Evolutionary conservation across 1,140 invertebrate species (phyloP).

Genomic region (Chrysoperla carnea): DNA sequence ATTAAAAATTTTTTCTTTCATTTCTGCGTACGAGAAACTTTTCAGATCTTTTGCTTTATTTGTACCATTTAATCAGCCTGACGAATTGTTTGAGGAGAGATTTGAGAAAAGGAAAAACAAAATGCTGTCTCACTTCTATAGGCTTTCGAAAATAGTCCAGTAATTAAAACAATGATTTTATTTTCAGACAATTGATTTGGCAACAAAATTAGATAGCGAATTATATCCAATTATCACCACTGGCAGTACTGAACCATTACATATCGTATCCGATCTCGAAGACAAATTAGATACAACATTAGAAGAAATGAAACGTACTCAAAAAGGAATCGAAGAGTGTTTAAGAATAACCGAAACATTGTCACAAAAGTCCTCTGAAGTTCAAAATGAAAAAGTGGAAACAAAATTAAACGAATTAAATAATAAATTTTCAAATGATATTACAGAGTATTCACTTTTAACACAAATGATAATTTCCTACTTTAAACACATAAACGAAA

Average conservation of each 20-base stretch:
- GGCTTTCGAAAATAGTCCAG: too few relatives aligned
- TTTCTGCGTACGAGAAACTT: too few relatives aligned
- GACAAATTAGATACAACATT: slow-evolving; percentile 36
- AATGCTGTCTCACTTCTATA: too few relatives aligned
- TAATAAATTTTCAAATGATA: slow-evolving; percentile 43
- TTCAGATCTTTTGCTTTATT: too few relatives aligned
- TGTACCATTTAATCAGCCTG: too few relatives aligned
- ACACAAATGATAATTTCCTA: slow-evolving; percentile 52
- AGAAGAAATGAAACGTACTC: slow-evolving; percentile 41
- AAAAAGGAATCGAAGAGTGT: slow-evolving; percentile 49
- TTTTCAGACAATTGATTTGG: slow-evolving; percentile 52
- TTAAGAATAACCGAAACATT: slow-evolving; percentile 43
- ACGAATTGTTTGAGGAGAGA: too few relatives aligned
- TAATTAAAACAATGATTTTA: too few relatives aligned
- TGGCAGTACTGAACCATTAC: slow-evolving; percentile 34
- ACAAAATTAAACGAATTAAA: slow-evolving; percentile 43
- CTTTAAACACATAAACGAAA: slow-evolving; percentile 48
- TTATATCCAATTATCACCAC: slow-evolving; percentile 60
- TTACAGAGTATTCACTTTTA: slow-evolving; percentile 54
- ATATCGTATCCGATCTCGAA: slow-evolving; percentile 37
- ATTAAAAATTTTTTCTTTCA: slow-evolving; percentile 1
- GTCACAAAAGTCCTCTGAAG: slow-evolving; percentile 16
- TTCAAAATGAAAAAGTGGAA: slow-evolving; percentile 31
- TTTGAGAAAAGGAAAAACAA: too few relatives aligned
- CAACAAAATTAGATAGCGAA: slow-evolving; percentile 52